Conservation (phyloP, 2,113 vertebrate species). For the Nibea albiflora region DNA sequence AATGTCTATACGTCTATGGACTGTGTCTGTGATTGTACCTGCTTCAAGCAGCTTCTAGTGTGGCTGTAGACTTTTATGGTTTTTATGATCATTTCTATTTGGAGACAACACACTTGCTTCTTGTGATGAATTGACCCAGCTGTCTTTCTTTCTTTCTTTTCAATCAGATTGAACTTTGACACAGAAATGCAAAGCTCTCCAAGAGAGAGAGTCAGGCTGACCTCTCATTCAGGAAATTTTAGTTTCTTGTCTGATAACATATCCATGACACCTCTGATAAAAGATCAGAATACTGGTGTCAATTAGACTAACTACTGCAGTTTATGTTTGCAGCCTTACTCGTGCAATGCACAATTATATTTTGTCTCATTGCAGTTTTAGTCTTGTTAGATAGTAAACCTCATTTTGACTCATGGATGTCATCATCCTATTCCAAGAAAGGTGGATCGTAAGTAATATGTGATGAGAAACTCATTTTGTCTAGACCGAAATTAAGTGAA, state of each 20-base stretch:
- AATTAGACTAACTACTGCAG: neutral
- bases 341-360: neutral
- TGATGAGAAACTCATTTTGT: neutral
- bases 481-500: neutral
- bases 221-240: neutral
- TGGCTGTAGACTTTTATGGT: neutral
- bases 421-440: neutral
- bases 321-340: neutral
- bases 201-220: neutral
- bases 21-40: no score
- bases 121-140: neutral
- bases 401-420: neutral
- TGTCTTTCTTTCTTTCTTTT: neutral
- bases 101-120: no score
- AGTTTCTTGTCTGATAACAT: neutral
- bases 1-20: no score
- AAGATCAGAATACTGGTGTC: neutral
- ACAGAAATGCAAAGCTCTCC: neutral
- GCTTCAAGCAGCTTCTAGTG: neutral
- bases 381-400: neutral
- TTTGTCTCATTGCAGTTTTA: neutral
- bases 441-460: neutral
- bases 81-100: neutral
- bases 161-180: neutral
- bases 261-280: neutral